Evolutionary conservation across 2,113 vertebrate genomes (phyloP), one percentile per base, ranked within the genome.

Genomic region (Butastur rufipennis): DNA sequence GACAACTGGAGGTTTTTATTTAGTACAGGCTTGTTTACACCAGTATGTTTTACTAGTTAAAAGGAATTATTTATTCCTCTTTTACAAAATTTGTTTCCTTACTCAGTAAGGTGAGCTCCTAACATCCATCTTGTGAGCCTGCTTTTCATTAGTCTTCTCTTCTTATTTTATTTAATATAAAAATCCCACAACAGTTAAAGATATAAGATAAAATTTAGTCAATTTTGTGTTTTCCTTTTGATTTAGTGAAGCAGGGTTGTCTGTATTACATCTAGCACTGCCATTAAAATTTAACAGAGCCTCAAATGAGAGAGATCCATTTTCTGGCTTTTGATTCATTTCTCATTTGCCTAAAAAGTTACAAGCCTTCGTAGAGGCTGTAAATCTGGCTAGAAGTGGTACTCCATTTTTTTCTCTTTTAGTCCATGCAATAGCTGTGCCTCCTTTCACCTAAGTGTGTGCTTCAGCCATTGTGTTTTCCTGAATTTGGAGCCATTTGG

Each of bases 401-500:
- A 74, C 65, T 93, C 82, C 27, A n/a, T 85, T 94, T 94, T 87
- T 91, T 91, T 50, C 29, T 16, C 34, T 82, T 93, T 83, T 56
- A 86, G 71, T 68, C 45, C 70, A 40, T 71, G 61, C 7, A 62
- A 74, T 88, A 59, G 67, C 91, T n/a, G 53, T 71, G 68, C 42
- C 65, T 91, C 36, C n/a, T 95, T 97, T 96, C 80, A 93, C 85
- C 78, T 89, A 94, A 96, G 29, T 83, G 50, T 94, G 79, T 86
- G 88, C 74, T 95, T 91, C 74, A 95, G 55, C 92, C 81, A 92
- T 95, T 96, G 94, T 96, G 67, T 89, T 93, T 96, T 91, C 65
- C 74, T 66, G 83, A 95, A 94, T 96, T 95, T 96, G 84, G 74
- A 96, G 92, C 89, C 95, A 97, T 96, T 96, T 94, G 85, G 80